Percentiles rank a stretch among this genome's conserved stretches.
These are phyloP conservation scores for Tachyglossus aculeatus DNA, from an alignment of 2,797 vertebrate species.

Conservation along the genomic window DNA sequence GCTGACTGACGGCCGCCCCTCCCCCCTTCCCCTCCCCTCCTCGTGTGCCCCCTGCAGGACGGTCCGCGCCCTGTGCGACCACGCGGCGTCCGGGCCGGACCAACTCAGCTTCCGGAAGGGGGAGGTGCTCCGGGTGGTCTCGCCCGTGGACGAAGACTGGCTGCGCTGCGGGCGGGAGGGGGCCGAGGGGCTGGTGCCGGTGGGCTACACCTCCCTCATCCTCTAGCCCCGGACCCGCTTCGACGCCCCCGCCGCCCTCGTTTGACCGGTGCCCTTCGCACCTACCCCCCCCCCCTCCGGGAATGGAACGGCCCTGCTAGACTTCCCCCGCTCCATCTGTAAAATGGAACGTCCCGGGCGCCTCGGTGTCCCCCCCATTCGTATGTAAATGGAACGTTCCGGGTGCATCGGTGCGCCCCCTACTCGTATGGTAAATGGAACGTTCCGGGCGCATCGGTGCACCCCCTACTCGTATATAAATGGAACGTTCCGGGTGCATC, in stretches of 20 bases:
- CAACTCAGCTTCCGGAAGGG: conserved; percentile 90
- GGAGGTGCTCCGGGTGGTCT: conserved; percentile 85
- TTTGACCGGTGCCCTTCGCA: neutral
- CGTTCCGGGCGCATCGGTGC: too few relatives aligned
- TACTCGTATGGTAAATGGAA: conserved; percentile 12
- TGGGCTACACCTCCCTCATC: conserved; percentile 94
- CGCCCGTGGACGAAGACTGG: conserved; percentile 91
- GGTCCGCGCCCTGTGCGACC: conserved; percentile 88
- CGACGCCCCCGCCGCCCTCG: neutral
- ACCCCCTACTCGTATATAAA: conserved; percentile 15
- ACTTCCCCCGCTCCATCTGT: conserved; percentile 33
- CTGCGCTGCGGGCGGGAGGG: conserved; percentile 88
- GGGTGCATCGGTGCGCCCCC: neutral
- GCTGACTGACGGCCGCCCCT: fast-evolving
- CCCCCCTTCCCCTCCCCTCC: neutral
- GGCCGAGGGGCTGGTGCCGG: conserved; percentile 87
- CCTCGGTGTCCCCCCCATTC: conserved; percentile 6
- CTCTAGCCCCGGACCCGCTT: conserved; percentile 74
- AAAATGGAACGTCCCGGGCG: conserved; percentile 39
- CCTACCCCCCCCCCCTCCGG: neutral
- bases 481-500: conserved; percentile 30
- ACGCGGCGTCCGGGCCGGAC: conserved; percentile 75
- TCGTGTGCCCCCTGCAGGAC: conserved; percentile 71
- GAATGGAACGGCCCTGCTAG: neutral
- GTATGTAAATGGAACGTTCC: neutral